Conservation (phyloP, 2,797 vertebrate genomes). For the Lithobates sylvaticus region DNA sequence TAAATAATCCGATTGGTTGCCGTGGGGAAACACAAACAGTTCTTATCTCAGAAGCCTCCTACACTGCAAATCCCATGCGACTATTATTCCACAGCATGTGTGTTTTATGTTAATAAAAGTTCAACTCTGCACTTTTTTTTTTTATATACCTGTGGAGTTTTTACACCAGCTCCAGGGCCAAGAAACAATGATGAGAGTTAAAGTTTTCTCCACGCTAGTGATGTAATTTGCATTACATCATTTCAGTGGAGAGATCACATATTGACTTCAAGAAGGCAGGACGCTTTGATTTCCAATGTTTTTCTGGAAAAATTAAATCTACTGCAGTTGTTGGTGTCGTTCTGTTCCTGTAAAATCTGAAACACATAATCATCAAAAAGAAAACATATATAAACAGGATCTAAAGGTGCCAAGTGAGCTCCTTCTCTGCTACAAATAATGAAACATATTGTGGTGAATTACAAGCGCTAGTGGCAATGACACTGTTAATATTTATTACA, state of each 20-base stretch:
- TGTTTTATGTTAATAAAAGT: neutral
- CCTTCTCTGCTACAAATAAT: constrained; percentile 16
- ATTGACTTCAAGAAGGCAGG: constrained; percentile 30
- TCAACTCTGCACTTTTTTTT: neutral
- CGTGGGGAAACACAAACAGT: neutral
- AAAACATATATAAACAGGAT: constrained; percentile 44
- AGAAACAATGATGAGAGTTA: constrained; percentile 5
- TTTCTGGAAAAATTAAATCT: constrained; percentile 11
- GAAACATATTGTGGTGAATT: constrained; percentile 56
- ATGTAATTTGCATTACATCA: constrained; percentile 44
- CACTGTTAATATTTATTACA: constrained; percentile 63
- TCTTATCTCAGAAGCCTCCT: neutral
- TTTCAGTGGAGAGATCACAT: neutral
- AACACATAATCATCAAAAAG: constrained; percentile 47
- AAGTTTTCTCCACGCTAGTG: constrained; percentile 3
- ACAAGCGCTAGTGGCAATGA: constrained; percentile 58
- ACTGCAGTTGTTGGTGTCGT: constrained; percentile 19
- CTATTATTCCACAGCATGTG: neutral
- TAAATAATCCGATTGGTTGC: neutral
- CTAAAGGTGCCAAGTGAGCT: constrained; percentile 8
- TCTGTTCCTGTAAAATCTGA: constrained; percentile 39
- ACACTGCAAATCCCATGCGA: neutral
- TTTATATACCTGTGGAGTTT: constrained; percentile 3
- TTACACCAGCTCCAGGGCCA: neutral
- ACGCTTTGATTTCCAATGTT: constrained; percentile 41